These are phyloP conservation scores for Plecotus auritus DNA, from an alignment of 2,113 vertebrate genomes.

Conservation along the genomic window DNA sequence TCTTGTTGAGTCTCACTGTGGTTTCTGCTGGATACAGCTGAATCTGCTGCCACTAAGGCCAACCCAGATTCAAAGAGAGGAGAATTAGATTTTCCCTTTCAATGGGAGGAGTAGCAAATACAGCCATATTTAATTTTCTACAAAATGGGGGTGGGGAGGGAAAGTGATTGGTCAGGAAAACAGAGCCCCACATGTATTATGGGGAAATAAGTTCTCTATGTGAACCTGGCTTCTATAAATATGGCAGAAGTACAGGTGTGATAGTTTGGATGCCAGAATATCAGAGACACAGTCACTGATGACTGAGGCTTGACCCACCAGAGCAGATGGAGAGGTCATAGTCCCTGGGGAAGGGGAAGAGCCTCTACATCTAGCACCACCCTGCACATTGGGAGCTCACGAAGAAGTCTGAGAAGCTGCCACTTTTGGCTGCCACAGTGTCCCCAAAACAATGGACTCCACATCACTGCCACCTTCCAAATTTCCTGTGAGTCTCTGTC, in stretches of 20 bases:
- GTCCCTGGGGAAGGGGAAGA: neutral
- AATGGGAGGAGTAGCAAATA: neutral
- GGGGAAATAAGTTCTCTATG: neutral
- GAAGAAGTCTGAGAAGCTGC: neutral
- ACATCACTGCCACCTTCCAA: neutral
- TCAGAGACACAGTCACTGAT: neutral
- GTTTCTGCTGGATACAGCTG: neutral
- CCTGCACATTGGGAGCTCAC: neutral
- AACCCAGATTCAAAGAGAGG: neutral
- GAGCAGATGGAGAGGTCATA: neutral
- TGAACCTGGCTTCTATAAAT: neutral
- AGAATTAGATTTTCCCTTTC: neutral
- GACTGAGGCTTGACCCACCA: neutral
- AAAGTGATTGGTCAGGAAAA: neutral
- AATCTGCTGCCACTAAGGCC: neutral
- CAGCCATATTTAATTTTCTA: neutral
- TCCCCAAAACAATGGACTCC: neutral
- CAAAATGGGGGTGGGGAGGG: neutral
- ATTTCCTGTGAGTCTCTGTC: neutral
- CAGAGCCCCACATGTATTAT: neutral
- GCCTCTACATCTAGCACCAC: neutral
- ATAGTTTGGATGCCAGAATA: neutral
- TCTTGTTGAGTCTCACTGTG: neutral
- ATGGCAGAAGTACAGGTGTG: neutral
- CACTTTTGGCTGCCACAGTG: no score